Evolutionary conservation across 2,113 vertebrate species (phyloP).

Genomic region (Microtus richardsoni): DNA sequence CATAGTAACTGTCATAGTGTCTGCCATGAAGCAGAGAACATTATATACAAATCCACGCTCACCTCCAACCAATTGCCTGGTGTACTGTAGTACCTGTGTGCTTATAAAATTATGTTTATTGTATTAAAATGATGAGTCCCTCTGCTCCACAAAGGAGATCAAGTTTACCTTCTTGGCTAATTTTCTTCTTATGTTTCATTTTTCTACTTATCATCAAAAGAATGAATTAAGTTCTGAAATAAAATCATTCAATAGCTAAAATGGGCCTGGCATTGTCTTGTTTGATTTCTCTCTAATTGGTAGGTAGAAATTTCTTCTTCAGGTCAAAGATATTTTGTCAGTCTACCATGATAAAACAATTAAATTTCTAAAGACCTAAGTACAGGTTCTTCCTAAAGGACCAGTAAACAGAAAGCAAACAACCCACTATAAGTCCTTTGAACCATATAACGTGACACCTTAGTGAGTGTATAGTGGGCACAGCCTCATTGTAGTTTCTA

Average conservation of each 20-base stretch:
- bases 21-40: background rate
- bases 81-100: background rate
- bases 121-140: slow-evolving; percentile 16
- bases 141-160: background rate
- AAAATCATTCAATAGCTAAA: slow-evolving; percentile 35
- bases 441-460: background rate
- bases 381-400: background rate
- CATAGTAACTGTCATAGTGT: background rate
- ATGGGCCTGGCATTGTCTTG: slow-evolving; percentile 34
- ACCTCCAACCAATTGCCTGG: background rate
- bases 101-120: background rate
- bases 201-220: background rate
- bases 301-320: slow-evolving; percentile 43
- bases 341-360: background rate
- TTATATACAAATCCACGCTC: background rate
- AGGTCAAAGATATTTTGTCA: background rate
- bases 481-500: background rate
- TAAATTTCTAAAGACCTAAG: slow-evolving; percentile 15
- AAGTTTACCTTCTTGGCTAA: background rate
- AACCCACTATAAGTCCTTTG: background rate
- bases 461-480: background rate
- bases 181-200: slow-evolving; percentile 20
- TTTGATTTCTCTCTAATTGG: slow-evolving; percentile 39
- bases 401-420: background rate
- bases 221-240: slow-evolving; percentile 51